Base-by-base conservation (phyloP, 2,888 invertebrate species). In the Phorcus lineatus region DNA sequence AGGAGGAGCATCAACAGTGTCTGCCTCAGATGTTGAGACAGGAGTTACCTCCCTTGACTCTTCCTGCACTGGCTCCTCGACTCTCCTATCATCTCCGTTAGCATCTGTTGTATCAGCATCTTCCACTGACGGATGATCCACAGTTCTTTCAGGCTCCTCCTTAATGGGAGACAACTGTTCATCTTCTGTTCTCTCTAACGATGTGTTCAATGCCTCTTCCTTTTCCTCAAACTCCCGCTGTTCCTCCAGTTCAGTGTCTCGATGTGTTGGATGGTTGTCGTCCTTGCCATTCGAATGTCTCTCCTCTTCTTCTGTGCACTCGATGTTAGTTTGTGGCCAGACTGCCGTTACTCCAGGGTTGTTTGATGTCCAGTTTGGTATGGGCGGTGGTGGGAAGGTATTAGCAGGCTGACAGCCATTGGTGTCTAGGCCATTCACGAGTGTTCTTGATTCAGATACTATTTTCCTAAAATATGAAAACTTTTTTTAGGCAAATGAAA, bases 371-470 rank as follows among this genome's bases (percentile, higher is more conserved):
- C 70, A 70, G 36, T 31, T 19, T 13, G 70, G 70, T 3, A 70
- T 19, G 3, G 70, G 74, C 16, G 70, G 70, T 19, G 31, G 70
- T 36, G 70, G 70, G 70, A 70, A 36, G n/a, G 70, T 80, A 28
- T 78, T 82, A n/a, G 79, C 79, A 40, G 70, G 28, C 19, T 70
- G 70, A 40, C 70, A 55, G 36, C 89, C 89, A 83, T 89, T 90
- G 13, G 82, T 76, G 82, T 91, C 90, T 74, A 90, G 78, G 19
- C 91, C 91, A 85, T 91, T 91, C 28, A 91, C 88, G 75, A 91
- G 78, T 16, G 76, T 83, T 70, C 78, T 54, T 7, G 87, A 83
- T 78, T 91, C 91, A 0, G 88, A 89, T 11, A 90, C 88, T 47
- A 90, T 87, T 87, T 90, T 90, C 81, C 91, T 91, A 82, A 11